Base-by-base conservation (phyloP, 2,113 vertebrate genomes). In the Gnathonemus longibarbis region DNA sequence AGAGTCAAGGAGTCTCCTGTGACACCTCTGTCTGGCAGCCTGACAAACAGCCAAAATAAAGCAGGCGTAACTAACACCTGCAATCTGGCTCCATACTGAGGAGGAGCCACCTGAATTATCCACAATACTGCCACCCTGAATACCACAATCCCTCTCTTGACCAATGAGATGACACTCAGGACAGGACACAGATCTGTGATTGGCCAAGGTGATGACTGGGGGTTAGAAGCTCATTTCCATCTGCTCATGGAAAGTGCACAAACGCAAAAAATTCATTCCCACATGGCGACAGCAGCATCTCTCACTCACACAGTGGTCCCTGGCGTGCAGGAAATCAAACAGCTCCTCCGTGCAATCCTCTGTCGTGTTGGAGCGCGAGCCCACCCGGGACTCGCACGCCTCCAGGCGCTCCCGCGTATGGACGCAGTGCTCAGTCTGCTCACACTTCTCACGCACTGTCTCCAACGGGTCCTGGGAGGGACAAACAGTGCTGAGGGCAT, bases 331-430 rank as follows among this genome's bases (percentile, higher is more conserved):
- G 92, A 99, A 98, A 90, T 99, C 97, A 66, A 99, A 97, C 1
- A 99, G 97, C 93, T 99, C 98, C 92, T 98, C 97, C 0, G 97
- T 98, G 92, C 98, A 98, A 3, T 97, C 96, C 91, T 99, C 98
- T 7, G 87, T 74, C 0, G 97, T 98, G 3, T 91, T 53, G 87
- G 97, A 96, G 52, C 97, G 95, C 5, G 97, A 97, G 66, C 93
- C 90, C 2, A 98, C 97, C 3, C 97, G 93, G 0, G 94, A 90
- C 3, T 96, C 95, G 39, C 98, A 98, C 21, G 89, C n/a, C 90
- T 97, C 96, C 90, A 98, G 95, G 31, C 87, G 94, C 93, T 97
- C 95, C 89, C 92, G 95, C 0, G 93, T 92, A 94, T 98, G 97
- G 39, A 90, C 94, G 46, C 97, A 98, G 91, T 98, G 94, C 92